Evolutionary conservation across 2,888 invertebrate species (phyloP).

Genomic region (Tipula lateralis): DNA sequence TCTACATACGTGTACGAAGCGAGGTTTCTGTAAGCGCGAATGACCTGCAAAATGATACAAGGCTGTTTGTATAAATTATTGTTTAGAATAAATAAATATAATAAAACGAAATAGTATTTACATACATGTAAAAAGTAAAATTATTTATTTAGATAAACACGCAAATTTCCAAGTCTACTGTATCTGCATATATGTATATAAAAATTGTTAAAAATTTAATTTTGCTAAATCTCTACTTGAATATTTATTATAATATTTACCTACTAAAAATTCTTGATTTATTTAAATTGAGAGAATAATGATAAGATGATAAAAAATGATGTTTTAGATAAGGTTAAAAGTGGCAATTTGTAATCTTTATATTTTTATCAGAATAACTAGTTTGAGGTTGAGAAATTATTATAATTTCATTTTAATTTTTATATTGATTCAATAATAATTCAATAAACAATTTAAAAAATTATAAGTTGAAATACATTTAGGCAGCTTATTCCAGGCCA

Average conservation of each 20-base stretch:
- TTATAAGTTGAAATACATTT: no score
- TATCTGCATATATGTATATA: neutral
- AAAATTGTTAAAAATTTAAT: neutral
- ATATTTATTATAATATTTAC: constrained; percentile 12
- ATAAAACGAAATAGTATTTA: neutral
- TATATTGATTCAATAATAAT: no score
- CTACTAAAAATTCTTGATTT: neutral
- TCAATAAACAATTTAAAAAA: no score
- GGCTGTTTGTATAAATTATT: neutral
- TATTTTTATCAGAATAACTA: neutral
- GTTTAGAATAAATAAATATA: neutral
- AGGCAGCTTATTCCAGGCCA: no score
- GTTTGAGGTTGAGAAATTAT: no score
- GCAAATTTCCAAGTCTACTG: neutral
- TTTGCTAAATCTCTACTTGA: neutral
- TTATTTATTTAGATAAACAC: neutral
- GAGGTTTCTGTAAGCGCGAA: neutral
- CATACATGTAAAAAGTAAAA: neutral
- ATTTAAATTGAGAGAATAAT: neutral
- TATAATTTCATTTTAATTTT: no score
- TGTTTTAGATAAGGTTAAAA: neutral
- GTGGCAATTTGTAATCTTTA: neutral
- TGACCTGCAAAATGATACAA: neutral
- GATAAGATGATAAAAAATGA: neutral
- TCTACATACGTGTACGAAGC: neutral